These are phyloP conservation scores for Antitype chi DNA, from an alignment of 2,888 invertebrate species.

Conservation along the genomic window DNA sequence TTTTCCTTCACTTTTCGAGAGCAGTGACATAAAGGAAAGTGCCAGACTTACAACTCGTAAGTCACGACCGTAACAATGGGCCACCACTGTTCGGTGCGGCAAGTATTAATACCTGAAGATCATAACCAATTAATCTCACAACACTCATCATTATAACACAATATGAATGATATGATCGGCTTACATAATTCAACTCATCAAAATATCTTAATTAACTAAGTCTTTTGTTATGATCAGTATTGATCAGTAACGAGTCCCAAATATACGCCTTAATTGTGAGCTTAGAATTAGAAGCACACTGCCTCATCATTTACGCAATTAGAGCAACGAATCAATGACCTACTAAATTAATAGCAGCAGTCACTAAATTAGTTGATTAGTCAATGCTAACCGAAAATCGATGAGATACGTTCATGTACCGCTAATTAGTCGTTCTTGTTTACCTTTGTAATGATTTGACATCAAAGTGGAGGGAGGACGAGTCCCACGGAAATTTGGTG, in stretches of 20 bases:
- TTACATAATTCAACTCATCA: slow-evolving; percentile 36
- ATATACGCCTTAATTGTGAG: slow-evolving; percentile 48
- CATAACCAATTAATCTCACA: slow-evolving; percentile 21
- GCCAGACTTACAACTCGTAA: no score
- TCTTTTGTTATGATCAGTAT: slow-evolving; percentile 47
- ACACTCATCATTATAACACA: slow-evolving; percentile 30
- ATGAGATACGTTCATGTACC: slow-evolving; percentile 80
- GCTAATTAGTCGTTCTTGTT: slow-evolving; percentile 85
- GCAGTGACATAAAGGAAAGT: no score
- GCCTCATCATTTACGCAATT: slow-evolving; percentile 64
- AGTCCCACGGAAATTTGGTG: slow-evolving; percentile 26
- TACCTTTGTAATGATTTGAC: slow-evolving; percentile 82
- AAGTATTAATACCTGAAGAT: not conserved
- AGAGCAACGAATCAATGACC: slow-evolving; percentile 69
- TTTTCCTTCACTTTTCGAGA: no score
- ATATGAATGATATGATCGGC: slow-evolving; percentile 38
- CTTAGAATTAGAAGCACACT: slow-evolving; percentile 47
- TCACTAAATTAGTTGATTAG: slow-evolving; percentile 82
- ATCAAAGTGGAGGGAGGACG: slow-evolving; percentile 77
- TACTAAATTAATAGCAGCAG: slow-evolving; percentile 79
- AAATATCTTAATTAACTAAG: slow-evolving; percentile 59
- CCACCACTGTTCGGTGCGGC: no score
- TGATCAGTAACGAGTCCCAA: slow-evolving; percentile 37
- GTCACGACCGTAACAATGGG: no score
- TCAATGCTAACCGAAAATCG: slow-evolving; percentile 76